phyloP scores from a whole-genome alignment of 2,113 vertebrate species.

The Archocentrus centrarchus region DNA sequence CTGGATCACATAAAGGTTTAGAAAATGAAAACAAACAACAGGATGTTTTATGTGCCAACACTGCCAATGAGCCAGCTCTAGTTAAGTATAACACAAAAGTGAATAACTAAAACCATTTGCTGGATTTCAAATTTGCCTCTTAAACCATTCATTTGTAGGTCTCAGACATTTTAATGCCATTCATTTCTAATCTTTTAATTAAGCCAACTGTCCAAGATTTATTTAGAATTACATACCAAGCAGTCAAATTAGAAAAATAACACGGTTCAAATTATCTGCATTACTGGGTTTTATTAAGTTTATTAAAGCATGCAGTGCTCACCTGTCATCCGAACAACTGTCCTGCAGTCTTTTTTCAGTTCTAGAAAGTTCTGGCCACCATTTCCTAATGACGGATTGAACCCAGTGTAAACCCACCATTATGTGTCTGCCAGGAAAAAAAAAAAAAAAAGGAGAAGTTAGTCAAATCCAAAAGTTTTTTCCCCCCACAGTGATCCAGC shows the following conservation, averaged over 20 bases:
- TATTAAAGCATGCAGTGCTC: not conserved
- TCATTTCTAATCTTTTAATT: not conserved
- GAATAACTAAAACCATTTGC: not conserved
- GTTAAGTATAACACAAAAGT: too few species aligned
- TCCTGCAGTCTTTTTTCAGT: conserved; percentile 87
- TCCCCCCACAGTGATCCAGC: too few species aligned
- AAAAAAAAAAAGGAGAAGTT: not conserved
- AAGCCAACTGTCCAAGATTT: not conserved
- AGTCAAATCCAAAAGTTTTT: not conserved
- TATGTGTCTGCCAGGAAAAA: conserved; percentile 84
- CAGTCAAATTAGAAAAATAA: not conserved
- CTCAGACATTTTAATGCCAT: too few species aligned
- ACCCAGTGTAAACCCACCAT: conserved; percentile 97
- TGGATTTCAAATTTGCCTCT: not conserved
- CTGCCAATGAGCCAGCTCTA: not conserved
- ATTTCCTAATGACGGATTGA: conserved; percentile 93
- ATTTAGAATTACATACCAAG: not conserved
- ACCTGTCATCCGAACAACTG: conserved; percentile 80
- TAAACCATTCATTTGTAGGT: not conserved
- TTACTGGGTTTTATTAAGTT: not conserved
- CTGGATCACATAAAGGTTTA: not conserved
- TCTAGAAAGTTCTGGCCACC: conserved; percentile 94
- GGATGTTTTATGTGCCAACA: not conserved
- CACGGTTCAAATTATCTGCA: not conserved
- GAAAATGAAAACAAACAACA: not conserved